Percentiles rank a stretch among this genome's conserved stretches.
Evolutionary conservation across 2,113 vertebrate genomes (phyloP).

Genomic region (Perccottus glenii): DNA sequence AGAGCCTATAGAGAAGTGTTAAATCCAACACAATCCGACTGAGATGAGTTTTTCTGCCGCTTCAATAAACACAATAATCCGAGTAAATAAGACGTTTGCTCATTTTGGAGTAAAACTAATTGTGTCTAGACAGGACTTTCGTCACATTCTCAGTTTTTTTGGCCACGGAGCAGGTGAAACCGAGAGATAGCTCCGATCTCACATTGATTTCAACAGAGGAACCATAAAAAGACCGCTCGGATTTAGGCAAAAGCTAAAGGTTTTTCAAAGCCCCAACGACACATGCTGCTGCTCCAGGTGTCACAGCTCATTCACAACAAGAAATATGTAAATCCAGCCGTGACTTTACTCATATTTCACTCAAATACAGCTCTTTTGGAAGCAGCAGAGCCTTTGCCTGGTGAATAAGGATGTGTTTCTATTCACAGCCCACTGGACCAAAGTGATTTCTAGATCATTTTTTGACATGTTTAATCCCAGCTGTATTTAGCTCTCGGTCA

Average conservation of each 20-base stretch:
- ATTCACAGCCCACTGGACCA: constrained; percentile 40
- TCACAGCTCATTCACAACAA: not conserved
- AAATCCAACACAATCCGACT: constrained; percentile 6
- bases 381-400: not conserved
- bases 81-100: not conserved
- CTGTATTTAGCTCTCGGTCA: constrained; percentile 33
- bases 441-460: constrained; percentile 32
- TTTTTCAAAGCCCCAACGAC: constrained; percentile 12
- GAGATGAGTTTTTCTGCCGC: not conserved
- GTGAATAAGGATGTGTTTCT: constrained; percentile 7
- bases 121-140: constrained; percentile 25
- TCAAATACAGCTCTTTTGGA: not conserved
- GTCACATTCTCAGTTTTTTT: constrained; percentile 11
- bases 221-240: constrained; percentile 18
- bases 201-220: constrained; percentile 24
- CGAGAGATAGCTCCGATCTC: constrained; percentile 41
- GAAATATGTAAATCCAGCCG: constrained; percentile 8
- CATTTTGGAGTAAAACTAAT: constrained; percentile 25
- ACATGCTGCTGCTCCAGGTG: not conserved
- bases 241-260: not conserved
- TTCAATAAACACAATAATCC: not conserved
- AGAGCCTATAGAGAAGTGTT: not conserved
- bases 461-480: constrained; percentile 34
- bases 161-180: constrained; percentile 34
- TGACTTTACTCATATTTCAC: not conserved